Base-by-base conservation (phyloP, 2,797 vertebrate species). In the Pogoniulus pusillus region DNA sequence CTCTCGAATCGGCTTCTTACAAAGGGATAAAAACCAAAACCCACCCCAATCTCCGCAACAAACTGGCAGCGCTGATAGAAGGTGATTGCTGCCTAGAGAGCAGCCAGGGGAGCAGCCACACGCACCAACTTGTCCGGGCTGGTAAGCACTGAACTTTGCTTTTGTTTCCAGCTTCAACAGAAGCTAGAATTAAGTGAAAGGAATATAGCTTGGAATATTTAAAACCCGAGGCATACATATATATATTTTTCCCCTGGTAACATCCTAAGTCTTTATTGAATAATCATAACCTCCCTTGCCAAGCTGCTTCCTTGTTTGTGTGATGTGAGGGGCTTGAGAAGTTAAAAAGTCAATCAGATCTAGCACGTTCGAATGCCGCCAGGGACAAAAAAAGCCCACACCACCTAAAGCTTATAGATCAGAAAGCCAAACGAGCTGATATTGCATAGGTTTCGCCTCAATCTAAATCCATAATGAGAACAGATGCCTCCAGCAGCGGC, bases 1-100 rank as follows among this genome's bases (percentile, higher is more conserved):
- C 87, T 96, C 14, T 11, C 87, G 93, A 97, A 92, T 90, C 95
- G 93, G 29, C 23, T 86, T 84, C 74, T 95, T 39, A 23, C 53
- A 78, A 54, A 53, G 43, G 57, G 45, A 83, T 27, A 58, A 41
- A 41, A 41, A 16, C 41, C 16, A 41, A 29, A 47, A 47, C 45
- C 45, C 47, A 29, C 17, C 5, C 22, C 55, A 45, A 19, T 20
- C 30, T 7, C 27, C 71, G 71, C 60, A 71, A 58, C 49, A 76
- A 75, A 32, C 41, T 19, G 19, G 77, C 73, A 83, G 32, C 4
- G 15, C 37, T 70, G 34, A 49, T 88, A 10, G 0, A 71, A 70
- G 70, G 60, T 15, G 87, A 87, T 62, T 64, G 32, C 87, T 66
- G 32, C 87, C 85, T 87, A 71, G 59, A 68, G 71, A 92, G 94